Conservation (phyloP, 2,888 invertebrate genomes). For the Scaptomyza caliginosa region DNA sequence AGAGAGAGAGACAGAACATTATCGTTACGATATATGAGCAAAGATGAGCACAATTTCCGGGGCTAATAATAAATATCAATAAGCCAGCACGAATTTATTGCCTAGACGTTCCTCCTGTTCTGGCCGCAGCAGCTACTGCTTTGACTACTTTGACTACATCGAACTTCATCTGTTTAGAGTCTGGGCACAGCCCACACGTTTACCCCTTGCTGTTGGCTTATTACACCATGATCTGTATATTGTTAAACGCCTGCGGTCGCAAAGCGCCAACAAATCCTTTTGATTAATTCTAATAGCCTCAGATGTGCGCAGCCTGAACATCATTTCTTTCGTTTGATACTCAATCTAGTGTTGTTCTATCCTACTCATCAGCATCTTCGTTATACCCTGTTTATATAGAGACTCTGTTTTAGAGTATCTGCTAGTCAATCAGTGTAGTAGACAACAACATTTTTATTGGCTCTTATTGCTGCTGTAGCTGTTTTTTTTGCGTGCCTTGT, state of each 20-base stretch:
- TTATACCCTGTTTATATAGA: not conserved
- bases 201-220: not conserved
- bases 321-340: slow-evolving; percentile 77
- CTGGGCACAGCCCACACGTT: slow-evolving; percentile 18
- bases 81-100: slow-evolving; percentile 72
- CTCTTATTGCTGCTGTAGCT: slow-evolving; percentile 16
- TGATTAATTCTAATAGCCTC: slow-evolving; percentile 79
- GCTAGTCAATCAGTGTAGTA: not conserved
- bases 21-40: slow-evolving; percentile 56
- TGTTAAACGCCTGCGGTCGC: slow-evolving; percentile 48
- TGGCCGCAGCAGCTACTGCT: slow-evolving; percentile 13
- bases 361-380: slow-evolving; percentile 1
- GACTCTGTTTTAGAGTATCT: slow-evolving; percentile 1
- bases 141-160: no score
- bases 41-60: slow-evolving; percentile 65
- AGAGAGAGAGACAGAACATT: slow-evolving; percentile 39
- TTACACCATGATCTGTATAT: not conserved
- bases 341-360: slow-evolving; percentile 71
- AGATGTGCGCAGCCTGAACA: slow-evolving; percentile 72
- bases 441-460: not conserved
- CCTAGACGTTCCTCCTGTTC: slow-evolving; percentile 39
- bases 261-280: slow-evolving; percentile 73
- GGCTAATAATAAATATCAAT: slow-evolving; percentile 77
- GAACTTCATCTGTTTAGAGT: slow-evolving; percentile 2
- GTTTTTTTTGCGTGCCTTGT: slow-evolving; percentile 40